A percentile compares a stretch with the other conserved stretches of the same genome.
Conservation (phyloP, 1,140 invertebrate genomes). For the Drosophila equinoxialis region DNA sequence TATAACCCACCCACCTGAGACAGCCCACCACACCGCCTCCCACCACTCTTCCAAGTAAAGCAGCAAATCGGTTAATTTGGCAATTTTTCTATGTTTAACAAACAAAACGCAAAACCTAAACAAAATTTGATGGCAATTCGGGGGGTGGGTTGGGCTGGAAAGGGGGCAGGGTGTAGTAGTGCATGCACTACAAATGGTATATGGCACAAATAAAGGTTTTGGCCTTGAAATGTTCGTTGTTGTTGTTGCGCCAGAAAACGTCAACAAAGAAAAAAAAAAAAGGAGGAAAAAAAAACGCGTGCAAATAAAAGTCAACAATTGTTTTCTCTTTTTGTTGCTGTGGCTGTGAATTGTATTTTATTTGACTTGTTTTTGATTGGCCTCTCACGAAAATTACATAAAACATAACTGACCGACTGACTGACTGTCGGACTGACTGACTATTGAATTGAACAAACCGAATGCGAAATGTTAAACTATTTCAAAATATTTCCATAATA, state of each 20-base stretch:
- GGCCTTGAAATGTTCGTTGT: not conserved
- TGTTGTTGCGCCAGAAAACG: constrained; percentile 2
- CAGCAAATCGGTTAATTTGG: not conserved
- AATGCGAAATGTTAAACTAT: constrained; percentile 5
- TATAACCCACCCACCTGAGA: not conserved
- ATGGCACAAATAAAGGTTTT: constrained; percentile 11
- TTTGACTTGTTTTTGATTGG: constrained; percentile 11
- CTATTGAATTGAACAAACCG: not conserved
- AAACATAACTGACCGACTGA: constrained; percentile 2
- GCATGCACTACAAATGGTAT: not conserved
- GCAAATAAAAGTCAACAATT: constrained; percentile 14
- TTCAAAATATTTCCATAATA: constrained; percentile 14
- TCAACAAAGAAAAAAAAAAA: not conserved
- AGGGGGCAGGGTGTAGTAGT: not conserved
- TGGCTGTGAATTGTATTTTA: constrained; percentile 6
- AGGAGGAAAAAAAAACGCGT: not conserved
- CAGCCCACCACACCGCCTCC: not conserved
- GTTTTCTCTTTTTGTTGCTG: constrained; percentile 1
- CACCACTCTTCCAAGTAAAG: not conserved
- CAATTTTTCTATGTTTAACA: constrained; percentile 14
- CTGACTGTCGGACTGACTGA: not conserved
- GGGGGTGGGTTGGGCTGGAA: no score
- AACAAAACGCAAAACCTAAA: constrained; percentile 9
- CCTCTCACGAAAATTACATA: constrained; percentile 14
- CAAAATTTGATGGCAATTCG: not conserved